Base-by-base conservation (phyloP, 2,888 invertebrate genomes). In the Chouioia cunea region DNA sequence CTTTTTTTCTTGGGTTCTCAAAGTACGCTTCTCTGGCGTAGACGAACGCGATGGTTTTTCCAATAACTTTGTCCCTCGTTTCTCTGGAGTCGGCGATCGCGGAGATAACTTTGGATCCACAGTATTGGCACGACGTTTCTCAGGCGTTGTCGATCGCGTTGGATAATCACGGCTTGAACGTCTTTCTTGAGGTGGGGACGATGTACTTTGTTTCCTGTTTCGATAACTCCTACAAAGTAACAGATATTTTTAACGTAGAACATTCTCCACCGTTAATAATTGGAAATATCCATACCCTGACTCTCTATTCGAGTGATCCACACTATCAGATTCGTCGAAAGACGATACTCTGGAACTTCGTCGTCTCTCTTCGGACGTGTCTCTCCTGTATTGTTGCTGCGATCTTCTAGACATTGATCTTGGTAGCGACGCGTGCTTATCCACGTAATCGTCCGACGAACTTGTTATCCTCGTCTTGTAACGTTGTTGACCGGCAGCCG, bases 401-500 rank as follows among this genome's bases (percentile, higher is more conserved):
- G 36, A 2, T 2, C 18, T 47, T 20, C 47, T 47, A 4, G 22
- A 18, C 18, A 36, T 36, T 6, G 70, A 66, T n/a, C 70, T 67
- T 14, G 73, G 57, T 12, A 73, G 48, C 4, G 73, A 54, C 56
- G 3, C 47, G 57, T 69, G 69, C 14, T 60, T 50, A 0, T 74
- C 70, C 1, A 76, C 74, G 67, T 79, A 80, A 69, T 84, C 83
- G 47, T 85, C 84, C 3, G 84, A 83, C 3, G 83, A 83, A 64
- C 83, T 84, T 36, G 81, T 81, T 15, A 80, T 63, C 65, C 80
- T 82, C 2, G 60, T 18, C 4, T 57, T 20, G 14, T 46, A n/a
- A 6, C 36, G 36, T 36, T n/a, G n/a, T n/a, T 36, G 36, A 36
- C 36, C 36, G 1, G 36, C 12, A 15, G 16, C 50, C 50, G 36